These are phyloP conservation scores for Incurvaria masculella DNA, from an alignment of 2,888 invertebrate genomes.

Conservation along the genomic window DNA sequence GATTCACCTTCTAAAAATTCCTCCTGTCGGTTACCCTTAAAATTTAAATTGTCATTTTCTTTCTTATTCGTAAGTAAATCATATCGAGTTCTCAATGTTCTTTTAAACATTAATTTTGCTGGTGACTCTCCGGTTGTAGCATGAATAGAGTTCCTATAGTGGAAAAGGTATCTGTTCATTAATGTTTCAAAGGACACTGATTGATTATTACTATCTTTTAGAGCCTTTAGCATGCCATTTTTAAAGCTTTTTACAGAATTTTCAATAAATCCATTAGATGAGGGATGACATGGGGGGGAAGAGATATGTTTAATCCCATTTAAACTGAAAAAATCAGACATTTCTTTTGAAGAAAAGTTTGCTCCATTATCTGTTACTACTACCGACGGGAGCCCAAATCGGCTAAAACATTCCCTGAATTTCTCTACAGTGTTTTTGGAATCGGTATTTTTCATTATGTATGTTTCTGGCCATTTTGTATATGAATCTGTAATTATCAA, in stretches of 20 bases:
- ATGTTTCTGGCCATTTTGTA: slow-evolving; percentile 10
- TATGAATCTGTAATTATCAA: slow-evolving; percentile 8
- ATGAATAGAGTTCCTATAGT: slow-evolving; percentile 4
- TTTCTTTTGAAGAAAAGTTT: slow-evolving; percentile 3
- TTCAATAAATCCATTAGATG: slow-evolving; percentile 7
- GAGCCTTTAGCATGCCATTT: background rate
- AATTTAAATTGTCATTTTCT: no score
- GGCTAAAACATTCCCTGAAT: slow-evolving; percentile 2
- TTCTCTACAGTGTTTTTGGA: background rate
- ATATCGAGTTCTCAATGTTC: background rate
- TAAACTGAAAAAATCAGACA: slow-evolving; percentile 2
- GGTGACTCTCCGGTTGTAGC: slow-evolving; percentile 2
- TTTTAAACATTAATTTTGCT: slow-evolving; percentile 4
- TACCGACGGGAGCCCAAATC: background rate
- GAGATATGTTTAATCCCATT: slow-evolving; percentile 9
- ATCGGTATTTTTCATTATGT: slow-evolving; percentile 6
- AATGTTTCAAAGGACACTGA: background rate
- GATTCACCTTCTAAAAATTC: background rate
- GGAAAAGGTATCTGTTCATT: background rate
- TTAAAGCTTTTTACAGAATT: slow-evolving; percentile 5
- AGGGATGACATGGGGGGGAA: slow-evolving; percentile 8
- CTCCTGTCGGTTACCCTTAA: background rate
- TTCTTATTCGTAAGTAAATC: no score
- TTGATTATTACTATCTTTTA: background rate
- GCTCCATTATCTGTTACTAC: slow-evolving; percentile 3